phyloP scores from a whole-genome alignment of 2,888 invertebrate genomes.

The Hydriomena furcata region DNA sequence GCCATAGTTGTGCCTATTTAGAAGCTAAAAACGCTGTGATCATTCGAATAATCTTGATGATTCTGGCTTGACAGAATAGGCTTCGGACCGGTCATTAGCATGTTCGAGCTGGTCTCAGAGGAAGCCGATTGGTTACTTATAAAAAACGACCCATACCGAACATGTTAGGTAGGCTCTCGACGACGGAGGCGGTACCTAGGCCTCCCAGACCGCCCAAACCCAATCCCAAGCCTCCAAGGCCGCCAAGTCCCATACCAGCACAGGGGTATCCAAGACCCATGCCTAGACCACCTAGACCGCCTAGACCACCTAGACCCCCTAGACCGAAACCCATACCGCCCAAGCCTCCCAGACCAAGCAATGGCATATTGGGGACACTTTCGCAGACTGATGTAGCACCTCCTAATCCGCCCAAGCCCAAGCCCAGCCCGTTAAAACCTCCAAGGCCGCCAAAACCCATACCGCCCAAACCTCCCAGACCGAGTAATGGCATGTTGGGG shows the following conservation, averaged over 20 bases:
- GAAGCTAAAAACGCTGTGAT: background rate
- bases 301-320: background rate
- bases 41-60: background rate
- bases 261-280: conserved; percentile 5
- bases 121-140: conserved; percentile 39
- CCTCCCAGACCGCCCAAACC: background rate
- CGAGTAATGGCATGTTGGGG: conserved; percentile 14
- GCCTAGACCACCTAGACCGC: conserved; percentile 7
- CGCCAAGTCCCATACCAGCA: conserved; percentile 1
- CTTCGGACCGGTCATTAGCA: conserved; percentile 12
- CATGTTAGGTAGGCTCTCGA: conserved; percentile 32
- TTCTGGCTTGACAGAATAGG: conserved; percentile 18
- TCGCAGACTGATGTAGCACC: conserved; percentile 27
- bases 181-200: conserved; percentile 25
- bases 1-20: conserved; percentile 3
- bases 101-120: conserved; percentile 26
- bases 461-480: conserved; percentile 8
- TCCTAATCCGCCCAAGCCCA: conserved; percentile 14
- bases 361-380: conserved; percentile 12
- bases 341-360: background rate
- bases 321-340: conserved; percentile 3
- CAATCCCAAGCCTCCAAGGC: conserved; percentile 12
- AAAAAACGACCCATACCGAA: conserved; percentile 44
- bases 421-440: background rate
- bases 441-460: conserved; percentile 1